Percentiles rank a stretch among this genome's conserved stretches.
Conservation (phyloP, 2,888 invertebrate species). For the Brassicogethes aeneus region DNA sequence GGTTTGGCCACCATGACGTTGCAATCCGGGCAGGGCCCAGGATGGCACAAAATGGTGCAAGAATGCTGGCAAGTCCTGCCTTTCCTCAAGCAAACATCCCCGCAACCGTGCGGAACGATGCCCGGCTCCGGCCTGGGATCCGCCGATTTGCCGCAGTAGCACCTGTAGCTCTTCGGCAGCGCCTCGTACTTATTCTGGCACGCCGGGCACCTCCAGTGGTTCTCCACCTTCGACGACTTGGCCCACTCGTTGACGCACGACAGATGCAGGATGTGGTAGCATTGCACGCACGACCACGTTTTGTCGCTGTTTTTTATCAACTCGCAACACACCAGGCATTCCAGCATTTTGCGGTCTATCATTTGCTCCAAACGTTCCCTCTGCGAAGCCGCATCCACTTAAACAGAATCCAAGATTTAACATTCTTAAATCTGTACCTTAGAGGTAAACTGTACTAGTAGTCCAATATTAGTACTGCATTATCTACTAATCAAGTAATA, state of each 20-base stretch:
- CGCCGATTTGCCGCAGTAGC: constrained; percentile 79
- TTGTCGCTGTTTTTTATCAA: constrained; percentile 68
- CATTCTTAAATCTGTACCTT: too few species aligned
- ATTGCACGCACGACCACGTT: constrained; percentile 87
- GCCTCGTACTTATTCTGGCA: constrained; percentile 75
- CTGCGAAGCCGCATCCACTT: constrained; percentile 59
- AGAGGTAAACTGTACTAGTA: too few species aligned
- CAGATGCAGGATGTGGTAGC: constrained; percentile 89
- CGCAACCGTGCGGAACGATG: constrained; percentile 86
- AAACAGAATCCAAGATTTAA: constrained; percentile 13
- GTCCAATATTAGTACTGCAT: too few species aligned
- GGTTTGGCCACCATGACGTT: constrained; percentile 61
- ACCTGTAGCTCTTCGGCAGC: constrained; percentile 73
- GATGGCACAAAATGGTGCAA: constrained; percentile 82
- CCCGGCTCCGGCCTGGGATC: constrained; percentile 69
- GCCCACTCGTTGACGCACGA: constrained; percentile 91
- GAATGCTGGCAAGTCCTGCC: constrained; percentile 52
- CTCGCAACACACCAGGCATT: constrained; percentile 94
- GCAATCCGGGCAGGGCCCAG: constrained; percentile 91
- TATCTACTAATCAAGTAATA: too few species aligned
- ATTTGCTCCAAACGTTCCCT: constrained; percentile 77
- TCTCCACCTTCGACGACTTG: constrained; percentile 58
- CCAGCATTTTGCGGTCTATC: constrained; percentile 70
- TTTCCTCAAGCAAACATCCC: constrained; percentile 66
- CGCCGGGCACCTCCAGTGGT: constrained; percentile 93